phyloP scores from a whole-genome alignment of 2,113 vertebrate species.

The Chaenogobius annularis region DNA sequence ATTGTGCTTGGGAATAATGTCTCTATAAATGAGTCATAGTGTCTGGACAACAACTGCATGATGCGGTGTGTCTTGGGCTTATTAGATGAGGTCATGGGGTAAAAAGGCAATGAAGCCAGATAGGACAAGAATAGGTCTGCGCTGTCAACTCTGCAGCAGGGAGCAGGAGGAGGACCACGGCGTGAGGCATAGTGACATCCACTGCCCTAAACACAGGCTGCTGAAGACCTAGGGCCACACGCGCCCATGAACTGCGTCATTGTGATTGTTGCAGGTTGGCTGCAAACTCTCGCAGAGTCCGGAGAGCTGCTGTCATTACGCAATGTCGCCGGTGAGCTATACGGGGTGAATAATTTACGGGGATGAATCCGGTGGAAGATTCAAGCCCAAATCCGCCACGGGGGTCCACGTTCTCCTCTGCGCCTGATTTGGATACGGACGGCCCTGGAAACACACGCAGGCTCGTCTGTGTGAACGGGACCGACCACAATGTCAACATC shows the following conservation, averaged over 20 bases:
- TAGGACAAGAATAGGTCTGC: slow-evolving; percentile 27
- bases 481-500: slow-evolving; percentile 68
- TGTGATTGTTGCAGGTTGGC: slow-evolving; percentile 72
- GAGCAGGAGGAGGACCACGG: slow-evolving; percentile 46
- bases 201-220: slow-evolving; percentile 30
- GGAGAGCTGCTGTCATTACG: slow-evolving; percentile 58
- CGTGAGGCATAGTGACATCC: slow-evolving; percentile 39
- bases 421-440: slow-evolving; percentile 73
- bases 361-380: slow-evolving; percentile 81
- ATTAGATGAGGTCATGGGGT: slow-evolving; percentile 32
- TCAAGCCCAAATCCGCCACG: slow-evolving; percentile 68
- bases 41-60: slow-evolving; percentile 9
- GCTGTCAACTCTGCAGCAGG: slow-evolving; percentile 46
- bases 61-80: slow-evolving; percentile 36
- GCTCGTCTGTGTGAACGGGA: slow-evolving; percentile 72
- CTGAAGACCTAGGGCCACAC: slow-evolving; percentile 36
- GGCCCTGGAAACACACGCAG: slow-evolving; percentile 63
- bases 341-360: slow-evolving; percentile 58
- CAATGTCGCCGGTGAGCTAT: slow-evolving; percentile 59
- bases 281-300: slow-evolving; percentile 45
- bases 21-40: slow-evolving; percentile 38
- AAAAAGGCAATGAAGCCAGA: slow-evolving; percentile 45
- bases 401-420: slow-evolving; percentile 69
- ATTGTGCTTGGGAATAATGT: slow-evolving; percentile 54
- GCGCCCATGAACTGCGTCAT: slow-evolving; percentile 78